Conservation (phyloP, 2,113 vertebrate genomes). For the Verasper variegatus region DNA sequence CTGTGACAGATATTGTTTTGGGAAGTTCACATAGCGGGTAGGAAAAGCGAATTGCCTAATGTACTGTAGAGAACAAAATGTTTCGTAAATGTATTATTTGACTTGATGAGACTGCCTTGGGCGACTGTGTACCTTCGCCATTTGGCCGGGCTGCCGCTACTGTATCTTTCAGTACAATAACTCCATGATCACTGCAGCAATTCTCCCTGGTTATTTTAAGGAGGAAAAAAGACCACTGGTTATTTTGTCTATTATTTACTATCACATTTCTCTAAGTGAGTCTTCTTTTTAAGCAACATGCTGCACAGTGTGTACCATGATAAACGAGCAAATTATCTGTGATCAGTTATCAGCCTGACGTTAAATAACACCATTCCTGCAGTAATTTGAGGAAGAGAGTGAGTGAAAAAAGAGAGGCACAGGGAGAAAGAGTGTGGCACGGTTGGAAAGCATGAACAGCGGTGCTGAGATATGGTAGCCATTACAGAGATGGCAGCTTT, state of each 20-base stretch:
- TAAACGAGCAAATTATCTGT: slow-evolving; percentile 22
- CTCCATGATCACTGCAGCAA: slow-evolving; percentile 55
- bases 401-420: slow-evolving; percentile 7
- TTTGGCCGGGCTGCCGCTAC: slow-evolving; percentile 38
- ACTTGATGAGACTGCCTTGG: slow-evolving; percentile 63
- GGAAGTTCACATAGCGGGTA: slow-evolving; percentile 57
- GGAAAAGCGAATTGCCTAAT: slow-evolving; percentile 68
- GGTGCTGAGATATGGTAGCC: slow-evolving; percentile 68
- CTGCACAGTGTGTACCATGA: slow-evolving; percentile 13
- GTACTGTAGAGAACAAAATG: slow-evolving; percentile 73
- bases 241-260: slow-evolving; percentile 33
- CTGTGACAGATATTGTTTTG: slow-evolving; percentile 68
- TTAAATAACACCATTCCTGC: slow-evolving; percentile 55
- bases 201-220: slow-evolving; percentile 44
- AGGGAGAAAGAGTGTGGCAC: slow-evolving; percentile 4
- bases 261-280: slow-evolving; percentile 35
- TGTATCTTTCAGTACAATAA: slow-evolving; percentile 42
- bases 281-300: slow-evolving; percentile 1
- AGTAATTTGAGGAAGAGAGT: slow-evolving; percentile 29
- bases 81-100: slow-evolving; percentile 74
- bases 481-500: slow-evolving; percentile 68
- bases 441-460: slow-evolving; percentile 45
- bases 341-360: slow-evolving; percentile 30
- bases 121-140: slow-evolving; percentile 44
- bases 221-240: slow-evolving; percentile 8